Evolutionary conservation across 2,888 invertebrate species (phyloP).

Genomic region (Mesopsocus fuscifrons): DNA sequence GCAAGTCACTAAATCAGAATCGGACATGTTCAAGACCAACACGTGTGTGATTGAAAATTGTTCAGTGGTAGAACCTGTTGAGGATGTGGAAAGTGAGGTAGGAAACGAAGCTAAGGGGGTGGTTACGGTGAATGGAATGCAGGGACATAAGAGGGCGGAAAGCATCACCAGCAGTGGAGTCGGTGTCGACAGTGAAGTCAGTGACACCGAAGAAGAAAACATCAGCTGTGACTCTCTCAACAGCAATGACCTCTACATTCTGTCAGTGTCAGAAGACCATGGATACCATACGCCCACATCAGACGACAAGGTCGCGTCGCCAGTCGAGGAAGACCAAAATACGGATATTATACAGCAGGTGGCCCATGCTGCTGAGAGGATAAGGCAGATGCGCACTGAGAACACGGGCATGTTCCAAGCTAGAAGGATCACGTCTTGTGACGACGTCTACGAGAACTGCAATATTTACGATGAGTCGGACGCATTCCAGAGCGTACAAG

Average conservation of each 20-base stretch:
- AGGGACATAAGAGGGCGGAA: constrained; percentile 28
- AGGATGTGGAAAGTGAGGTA: constrained; percentile 18
- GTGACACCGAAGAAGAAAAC: constrained; percentile 35
- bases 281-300: constrained; percentile 5
- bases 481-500: neutral
- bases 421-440: neutral
- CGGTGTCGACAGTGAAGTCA: constrained; percentile 41
- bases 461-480: neutral
- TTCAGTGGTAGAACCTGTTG: neutral
- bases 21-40: constrained; percentile 1
- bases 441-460: constrained; percentile 5
- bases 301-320: constrained; percentile 2
- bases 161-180: constrained; percentile 41
- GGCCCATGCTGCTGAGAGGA: neutral
- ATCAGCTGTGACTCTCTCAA: constrained; percentile 69
- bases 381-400: constrained; percentile 1
- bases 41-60: neutral
- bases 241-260: constrained; percentile 35
- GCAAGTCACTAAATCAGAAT: neutral
- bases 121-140: constrained; percentile 22
- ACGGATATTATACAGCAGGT: constrained; percentile 8
- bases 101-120: constrained; percentile 36
- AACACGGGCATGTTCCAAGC: neutral
- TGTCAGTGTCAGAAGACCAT: constrained; percentile 3
- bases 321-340: constrained; percentile 7